Base-by-base conservation (phyloP, 2,888 invertebrate species). In the Drosophila silvestris region DNA sequence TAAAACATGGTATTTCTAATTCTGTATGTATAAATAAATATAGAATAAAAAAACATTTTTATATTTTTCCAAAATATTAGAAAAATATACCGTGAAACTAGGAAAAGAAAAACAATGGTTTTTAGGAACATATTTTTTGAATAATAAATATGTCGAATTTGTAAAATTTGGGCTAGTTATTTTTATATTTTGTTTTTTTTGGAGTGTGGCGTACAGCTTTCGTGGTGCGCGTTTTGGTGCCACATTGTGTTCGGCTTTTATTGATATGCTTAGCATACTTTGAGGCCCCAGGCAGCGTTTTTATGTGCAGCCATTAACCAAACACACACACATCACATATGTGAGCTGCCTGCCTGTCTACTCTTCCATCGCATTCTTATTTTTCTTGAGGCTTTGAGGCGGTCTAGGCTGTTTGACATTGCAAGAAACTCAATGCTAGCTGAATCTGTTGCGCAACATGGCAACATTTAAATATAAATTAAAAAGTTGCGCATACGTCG, bases 401-500 rank as follows among this genome's bases (percentile, higher is more conserved):
- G 16, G 52, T n/a, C 12, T 39, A 19, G 30, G 57, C 39, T 9
- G 32, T 33, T n/a, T 41, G 68, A 65, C 81, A 64, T 62, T 77
- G 73, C 37, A 30, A 61, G 69, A 41, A 69, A 70, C 39, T 68
- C 53, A 54, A 51, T 47, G 30, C 57, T 62, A 68, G 62, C 66
- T 63, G 79, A 78, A 82, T 72, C 71, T 69, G 74, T 67, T 62
- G 53, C 61, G 60, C 74, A 78, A 64, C 61, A 63, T 69, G 81
- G 50, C 69, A 67, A 69, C 81, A 88, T 90, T 87, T 78, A 81
- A 83, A 90, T 87, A 82, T 79, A 87, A 85, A 90, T 90, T 82
- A 90, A 85, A 85, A 87, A 83, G 81, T 83, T 83, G 78, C 85
- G 70, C 85, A 88, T 85, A 81, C 90, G 81, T 50, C 82, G 69